Conservation (phyloP, 1,140 invertebrate genomes). For the Drosophila pachea region DNA sequence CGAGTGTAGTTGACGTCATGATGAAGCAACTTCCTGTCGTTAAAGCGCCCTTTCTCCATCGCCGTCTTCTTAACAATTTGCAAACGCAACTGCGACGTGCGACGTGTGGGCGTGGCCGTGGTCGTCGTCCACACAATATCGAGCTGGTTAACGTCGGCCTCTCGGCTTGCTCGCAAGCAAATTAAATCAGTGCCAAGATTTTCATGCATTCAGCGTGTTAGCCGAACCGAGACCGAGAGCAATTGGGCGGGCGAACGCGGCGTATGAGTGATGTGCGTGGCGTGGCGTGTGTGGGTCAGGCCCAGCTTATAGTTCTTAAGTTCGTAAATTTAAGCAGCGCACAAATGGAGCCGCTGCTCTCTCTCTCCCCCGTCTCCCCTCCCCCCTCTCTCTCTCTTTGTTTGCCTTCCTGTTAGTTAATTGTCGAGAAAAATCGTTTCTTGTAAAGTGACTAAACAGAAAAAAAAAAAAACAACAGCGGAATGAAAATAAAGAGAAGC, state of each 20-base stretch:
- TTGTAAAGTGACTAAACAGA: slow-evolving; percentile 57
- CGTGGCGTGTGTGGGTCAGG: slow-evolving; percentile 35
- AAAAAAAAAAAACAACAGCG: slow-evolving; percentile 51
- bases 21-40: slow-evolving; percentile 56
- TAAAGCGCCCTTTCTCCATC: slow-evolving; percentile 18
- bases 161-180: slow-evolving; percentile 44
- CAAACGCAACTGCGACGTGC: slow-evolving; percentile 33
- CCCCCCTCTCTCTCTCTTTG: background rate
- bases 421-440: slow-evolving; percentile 51
- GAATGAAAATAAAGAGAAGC: slow-evolving; percentile 34
- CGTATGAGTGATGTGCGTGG: slow-evolving; percentile 56
- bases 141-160: slow-evolving; percentile 44
- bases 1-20: slow-evolving; percentile 57
- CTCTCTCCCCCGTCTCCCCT: background rate
- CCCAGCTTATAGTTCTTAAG: background rate
- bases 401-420: slow-evolving; percentile 44
- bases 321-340: background rate
- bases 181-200: slow-evolving; percentile 63
- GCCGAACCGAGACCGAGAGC: no score
- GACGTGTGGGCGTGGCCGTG: slow-evolving; percentile 40
- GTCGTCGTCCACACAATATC: slow-evolving; percentile 39
- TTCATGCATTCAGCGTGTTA: slow-evolving; percentile 24
- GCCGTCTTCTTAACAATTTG: slow-evolving; percentile 27
- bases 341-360: background rate
- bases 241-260: slow-evolving; percentile 22